Conservation (phyloP, 2,113 vertebrate genomes). For the Chlorodrepanis virens region DNA sequence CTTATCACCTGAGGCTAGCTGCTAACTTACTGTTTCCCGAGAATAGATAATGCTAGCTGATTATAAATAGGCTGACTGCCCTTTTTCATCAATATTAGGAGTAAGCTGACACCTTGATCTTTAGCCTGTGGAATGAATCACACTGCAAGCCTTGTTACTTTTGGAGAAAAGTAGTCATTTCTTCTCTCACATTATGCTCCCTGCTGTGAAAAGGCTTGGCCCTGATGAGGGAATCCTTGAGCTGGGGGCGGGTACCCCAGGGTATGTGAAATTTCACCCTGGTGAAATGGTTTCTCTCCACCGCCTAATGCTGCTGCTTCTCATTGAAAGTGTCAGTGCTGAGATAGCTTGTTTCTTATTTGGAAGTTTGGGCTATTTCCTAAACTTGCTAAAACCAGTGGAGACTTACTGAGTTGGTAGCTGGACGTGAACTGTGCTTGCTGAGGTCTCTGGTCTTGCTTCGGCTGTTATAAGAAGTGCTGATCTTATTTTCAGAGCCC, state of each 20-base stretch:
- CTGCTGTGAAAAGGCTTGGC: not conserved
- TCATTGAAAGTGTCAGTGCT: not conserved
- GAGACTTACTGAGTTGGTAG: not conserved
- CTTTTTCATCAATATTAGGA: conserved; percentile 12
- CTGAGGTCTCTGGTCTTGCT: not conserved
- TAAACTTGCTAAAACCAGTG: not conserved
- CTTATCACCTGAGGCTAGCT: conserved; percentile 19
- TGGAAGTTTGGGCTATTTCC: not conserved
- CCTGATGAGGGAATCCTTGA: not conserved
- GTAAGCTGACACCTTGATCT: not conserved
- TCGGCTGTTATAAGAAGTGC: not conserved
- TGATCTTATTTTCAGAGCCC: not conserved
- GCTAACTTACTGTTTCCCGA: conserved; percentile 4
- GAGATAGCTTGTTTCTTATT: not conserved
- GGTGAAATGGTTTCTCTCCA: not conserved
- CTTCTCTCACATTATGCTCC: not conserved
- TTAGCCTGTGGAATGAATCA: not conserved
- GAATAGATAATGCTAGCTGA: conserved; percentile 12
- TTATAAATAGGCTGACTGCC: conserved; percentile 4
- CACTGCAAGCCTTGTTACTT: not conserved
- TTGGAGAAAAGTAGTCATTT: not conserved
- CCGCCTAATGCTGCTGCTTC: not conserved
- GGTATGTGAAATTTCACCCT: not conserved
- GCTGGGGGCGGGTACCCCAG: not conserved
- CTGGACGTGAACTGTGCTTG: not conserved